Evolutionary conservation across 2,888 invertebrate genomes (phyloP).

Genomic region (Andrena hattorfiana): DNA sequence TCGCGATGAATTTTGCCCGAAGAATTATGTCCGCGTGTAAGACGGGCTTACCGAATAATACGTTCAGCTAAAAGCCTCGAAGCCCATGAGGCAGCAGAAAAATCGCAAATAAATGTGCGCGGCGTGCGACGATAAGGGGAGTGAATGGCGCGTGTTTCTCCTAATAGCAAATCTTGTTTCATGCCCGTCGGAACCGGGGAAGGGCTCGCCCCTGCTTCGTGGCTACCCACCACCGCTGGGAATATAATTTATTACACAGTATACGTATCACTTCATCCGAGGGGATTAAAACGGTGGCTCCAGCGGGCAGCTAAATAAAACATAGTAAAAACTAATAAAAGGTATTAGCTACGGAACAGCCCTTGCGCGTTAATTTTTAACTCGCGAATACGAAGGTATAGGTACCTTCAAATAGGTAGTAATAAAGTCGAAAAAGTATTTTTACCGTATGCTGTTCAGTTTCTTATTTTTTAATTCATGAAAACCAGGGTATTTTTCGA

Average conservation of each 20-base stretch:
- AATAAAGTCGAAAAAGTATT: too few species aligned
- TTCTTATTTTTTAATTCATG: too few species aligned
- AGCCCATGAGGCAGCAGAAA: conserved; percentile 3
- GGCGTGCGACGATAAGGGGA: conserved; percentile 29
- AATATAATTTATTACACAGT: conserved; percentile 40
- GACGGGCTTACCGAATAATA: conserved; percentile 11
- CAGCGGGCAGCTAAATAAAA: not conserved
- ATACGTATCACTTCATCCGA: conserved; percentile 46
- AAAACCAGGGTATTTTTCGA: too few species aligned
- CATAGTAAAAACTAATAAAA: not conserved
- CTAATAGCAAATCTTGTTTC: conserved; percentile 47
- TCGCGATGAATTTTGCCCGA: conserved; percentile 10
- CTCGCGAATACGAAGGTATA: too few species aligned
- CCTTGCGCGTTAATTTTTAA: too few species aligned
- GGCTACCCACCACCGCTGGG: conserved; percentile 29
- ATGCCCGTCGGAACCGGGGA: conserved; percentile 32
- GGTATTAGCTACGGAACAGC: not conserved
- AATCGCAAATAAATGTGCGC: conserved; percentile 16
- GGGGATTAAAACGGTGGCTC: conserved; percentile 35
- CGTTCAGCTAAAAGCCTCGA: not conserved
- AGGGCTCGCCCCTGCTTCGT: conserved; percentile 20
- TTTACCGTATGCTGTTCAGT: too few species aligned
- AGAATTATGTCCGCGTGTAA: conserved; percentile 2
- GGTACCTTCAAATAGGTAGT: too few species aligned
- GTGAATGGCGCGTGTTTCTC: conserved; percentile 15